These are phyloP conservation scores for Apistogramma diplotaenia DNA, from an alignment of 2,113 vertebrate genomes.

Conservation along the genomic window DNA sequence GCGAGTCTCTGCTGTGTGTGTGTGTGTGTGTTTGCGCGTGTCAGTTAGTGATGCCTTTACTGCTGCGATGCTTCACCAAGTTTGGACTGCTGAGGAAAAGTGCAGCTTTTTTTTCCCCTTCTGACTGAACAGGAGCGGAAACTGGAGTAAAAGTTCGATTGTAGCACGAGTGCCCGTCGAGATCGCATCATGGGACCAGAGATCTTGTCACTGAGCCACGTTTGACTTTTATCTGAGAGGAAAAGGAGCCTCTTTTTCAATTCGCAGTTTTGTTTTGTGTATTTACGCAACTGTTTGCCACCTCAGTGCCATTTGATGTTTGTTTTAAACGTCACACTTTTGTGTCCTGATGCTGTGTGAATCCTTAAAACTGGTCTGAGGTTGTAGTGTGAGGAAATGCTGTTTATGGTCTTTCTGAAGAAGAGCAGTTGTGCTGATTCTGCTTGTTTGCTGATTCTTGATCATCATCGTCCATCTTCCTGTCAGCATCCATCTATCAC, in stretches of 20 bases:
- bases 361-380: not conserved
- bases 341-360: not conserved
- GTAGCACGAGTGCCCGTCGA: not conserved
- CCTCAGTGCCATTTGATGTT: not conserved
- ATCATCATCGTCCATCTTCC: not conserved
- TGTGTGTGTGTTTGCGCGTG: not conserved
- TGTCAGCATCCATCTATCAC: conserved; percentile 27
- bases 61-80: not conserved
- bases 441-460: not conserved
- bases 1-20: not conserved
- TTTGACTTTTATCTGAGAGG: not conserved
- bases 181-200: not conserved
- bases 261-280: conserved; percentile 8
- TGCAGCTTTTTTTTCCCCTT: not conserved
- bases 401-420: not conserved
- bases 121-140: not conserved
- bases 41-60: not conserved
- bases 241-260: not conserved
- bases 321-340: not conserved
- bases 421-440: not conserved
- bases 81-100: not conserved
- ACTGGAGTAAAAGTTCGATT: not conserved
- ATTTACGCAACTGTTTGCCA: not conserved
- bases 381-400: not conserved
- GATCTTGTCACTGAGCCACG: not conserved